A percentile compares a stretch with the other conserved stretches of the same genome.
phyloP scores from a whole-genome alignment of 2,888 invertebrate species.

The Drosophila parthenogenetica region DNA sequence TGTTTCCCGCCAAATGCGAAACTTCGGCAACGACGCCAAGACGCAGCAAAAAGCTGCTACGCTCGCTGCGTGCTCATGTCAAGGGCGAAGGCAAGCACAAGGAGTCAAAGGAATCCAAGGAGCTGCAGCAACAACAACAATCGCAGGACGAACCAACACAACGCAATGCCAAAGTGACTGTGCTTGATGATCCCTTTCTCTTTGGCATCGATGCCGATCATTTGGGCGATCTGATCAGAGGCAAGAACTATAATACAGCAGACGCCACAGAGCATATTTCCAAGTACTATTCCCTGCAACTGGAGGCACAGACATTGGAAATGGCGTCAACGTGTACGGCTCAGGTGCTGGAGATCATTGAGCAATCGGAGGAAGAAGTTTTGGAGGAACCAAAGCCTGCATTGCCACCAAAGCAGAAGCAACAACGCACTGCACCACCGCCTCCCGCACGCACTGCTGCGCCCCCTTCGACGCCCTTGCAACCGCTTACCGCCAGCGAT shows the following conservation, averaged over 20 bases:
- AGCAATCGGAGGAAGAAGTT: conserved; percentile 55
- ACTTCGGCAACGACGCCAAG: conserved; percentile 55
- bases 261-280: conserved; percentile 78
- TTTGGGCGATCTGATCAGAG: conserved; percentile 77
- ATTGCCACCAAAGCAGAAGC: conserved; percentile 79
- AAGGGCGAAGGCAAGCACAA: conserved; percentile 64
- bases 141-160: conserved; percentile 72
- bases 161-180: conserved; percentile 83
- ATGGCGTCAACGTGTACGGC: conserved; percentile 44
- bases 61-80: conserved; percentile 81
- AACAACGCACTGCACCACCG: conserved; percentile 57
- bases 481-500: conserved; percentile 83
- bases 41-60: conserved; percentile 82
- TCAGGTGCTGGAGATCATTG: conserved; percentile 67
- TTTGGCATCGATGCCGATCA: conserved; percentile 84
- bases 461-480: conserved; percentile 62
- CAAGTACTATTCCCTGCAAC: conserved; percentile 72
- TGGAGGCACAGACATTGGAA: conserved; percentile 24
- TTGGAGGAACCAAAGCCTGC: conserved; percentile 71
- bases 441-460: conserved; percentile 50
- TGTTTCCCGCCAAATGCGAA: conserved; percentile 79
- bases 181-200: conserved; percentile 85
- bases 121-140: conserved; percentile 36
- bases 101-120: conserved; percentile 26
- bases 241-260: conserved; percentile 67